Evolutionary conservation across 2,888 invertebrate species (phyloP), one percentile per base, ranked within the genome.

Genomic region (Melangyna quadrimaculata): DNA sequence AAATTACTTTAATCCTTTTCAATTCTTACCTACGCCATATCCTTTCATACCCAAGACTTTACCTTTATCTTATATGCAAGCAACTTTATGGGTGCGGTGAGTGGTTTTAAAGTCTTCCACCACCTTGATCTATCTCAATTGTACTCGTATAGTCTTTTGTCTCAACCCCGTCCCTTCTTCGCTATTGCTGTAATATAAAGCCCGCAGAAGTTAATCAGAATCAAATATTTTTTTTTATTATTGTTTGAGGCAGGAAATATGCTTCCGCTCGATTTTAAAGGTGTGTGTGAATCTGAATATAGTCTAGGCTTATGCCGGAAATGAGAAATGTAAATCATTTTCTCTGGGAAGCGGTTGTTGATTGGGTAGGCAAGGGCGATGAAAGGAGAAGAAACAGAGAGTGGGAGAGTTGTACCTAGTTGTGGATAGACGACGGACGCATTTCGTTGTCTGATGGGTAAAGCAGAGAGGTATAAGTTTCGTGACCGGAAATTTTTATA

Each of bases 131-230:
- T 35, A 17, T 48, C 35, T 61, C 61, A 61, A 45, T 59, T 57
- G 17, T 59, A 24, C 14, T 2, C 5, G 1, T 37, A 14, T 12
- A 48, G 7, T 24, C 1, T 7, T 5, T n/a, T 6, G 27, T 9
- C 14, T 61, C 43, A 1, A 3, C 37, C 70, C 27, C 1, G 7
- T 12, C 55, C 10, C 1, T 14, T 14, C 6, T 12, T 17, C 2
- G 1, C 29, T 32, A 40, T 53, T 70, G 59, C 35, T 59, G 51
- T 61, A 73, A 63, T 73, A 63, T 73, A 51, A 73, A 24, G 69
- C 69, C 69, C 78, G 78, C 72, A 82, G 78, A 83, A 65, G 83
- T 83, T 78, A 78, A 83, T 83, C 83, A 71, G 69, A 83, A 73
- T 70, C 74, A 78, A 83, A 78, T 78, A 67, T 63, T 83, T 78